These are phyloP conservation scores for Exocentrus adspersus DNA, from an alignment of 2,888 invertebrate genomes.

Conservation along the genomic window DNA sequence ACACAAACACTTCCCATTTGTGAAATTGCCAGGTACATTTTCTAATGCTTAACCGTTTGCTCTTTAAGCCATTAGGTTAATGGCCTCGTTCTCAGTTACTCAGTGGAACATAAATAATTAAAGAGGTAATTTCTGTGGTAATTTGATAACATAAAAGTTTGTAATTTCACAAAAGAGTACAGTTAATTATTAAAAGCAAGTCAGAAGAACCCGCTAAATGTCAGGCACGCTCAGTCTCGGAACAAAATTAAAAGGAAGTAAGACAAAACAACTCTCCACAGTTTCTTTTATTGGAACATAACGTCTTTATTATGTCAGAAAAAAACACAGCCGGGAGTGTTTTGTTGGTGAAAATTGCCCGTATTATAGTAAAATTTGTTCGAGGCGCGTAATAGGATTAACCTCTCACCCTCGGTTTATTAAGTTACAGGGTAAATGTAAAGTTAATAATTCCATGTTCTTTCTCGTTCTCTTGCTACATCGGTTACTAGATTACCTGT, in stretches of 20 bases:
- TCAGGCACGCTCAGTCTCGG: conserved; percentile 14
- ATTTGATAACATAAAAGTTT: conserved; percentile 23
- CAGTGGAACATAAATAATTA: conserved; percentile 14
- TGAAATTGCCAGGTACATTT: too few relatives aligned
- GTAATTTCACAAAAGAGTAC: conserved; percentile 22
- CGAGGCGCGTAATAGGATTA: conserved; percentile 9
- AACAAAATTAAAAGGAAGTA: conserved; percentile 22
- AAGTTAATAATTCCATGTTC: background rate
- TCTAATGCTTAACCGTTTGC: background rate
- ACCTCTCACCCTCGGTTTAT: conserved; percentile 6
- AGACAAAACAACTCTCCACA: conserved; percentile 23
- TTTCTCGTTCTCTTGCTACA: background rate
- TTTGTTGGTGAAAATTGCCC: conserved; percentile 11
- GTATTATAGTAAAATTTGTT: conserved; percentile 9
- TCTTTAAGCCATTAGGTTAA: background rate
- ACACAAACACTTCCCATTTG: too few relatives aligned
- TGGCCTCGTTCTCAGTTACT: background rate
- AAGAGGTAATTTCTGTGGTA: conserved; percentile 24
- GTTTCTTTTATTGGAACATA: conserved; percentile 25
- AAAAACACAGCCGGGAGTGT: conserved; percentile 4
- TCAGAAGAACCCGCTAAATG: conserved; percentile 13
- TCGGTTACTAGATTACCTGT: background rate
- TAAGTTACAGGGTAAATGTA: background rate
- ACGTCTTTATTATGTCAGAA: conserved; percentile 21
- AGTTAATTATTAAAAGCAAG: conserved; percentile 24